phyloP scores from a whole-genome alignment of 2,113 vertebrate species.

The Ammodytes dubius region DNA sequence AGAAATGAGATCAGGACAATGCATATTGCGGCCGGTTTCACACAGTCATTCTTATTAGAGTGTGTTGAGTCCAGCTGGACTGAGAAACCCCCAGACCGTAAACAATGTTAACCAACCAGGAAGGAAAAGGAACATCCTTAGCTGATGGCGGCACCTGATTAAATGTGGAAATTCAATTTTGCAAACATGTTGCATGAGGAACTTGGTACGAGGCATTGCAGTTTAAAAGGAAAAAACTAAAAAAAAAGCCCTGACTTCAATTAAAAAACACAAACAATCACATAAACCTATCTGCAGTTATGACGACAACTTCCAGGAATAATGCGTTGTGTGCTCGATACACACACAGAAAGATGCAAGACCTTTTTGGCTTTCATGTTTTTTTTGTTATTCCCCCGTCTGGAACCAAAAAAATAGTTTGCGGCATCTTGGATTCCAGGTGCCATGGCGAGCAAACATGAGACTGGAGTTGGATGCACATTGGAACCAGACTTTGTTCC shows the following conservation, averaged over 20 bases:
- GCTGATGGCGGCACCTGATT: slow-evolving; percentile 11
- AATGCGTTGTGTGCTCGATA: slow-evolving; percentile 33
- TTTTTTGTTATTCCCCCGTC: slow-evolving; percentile 17
- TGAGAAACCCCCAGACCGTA: slow-evolving; percentile 22
- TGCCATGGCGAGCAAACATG: slow-evolving; percentile 40
- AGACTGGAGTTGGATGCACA: slow-evolving; percentile 34
- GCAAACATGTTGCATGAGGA: neutral
- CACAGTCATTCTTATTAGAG: slow-evolving; percentile 15
- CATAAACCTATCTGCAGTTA: slow-evolving; percentile 6
- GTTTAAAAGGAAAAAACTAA: slow-evolving; percentile 1
- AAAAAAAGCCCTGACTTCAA: slow-evolving; percentile 11
- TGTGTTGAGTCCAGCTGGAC: neutral
- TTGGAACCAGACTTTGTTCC: slow-evolving; percentile 66
- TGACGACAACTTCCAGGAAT: slow-evolving; percentile 32
- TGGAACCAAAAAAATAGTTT: neutral
- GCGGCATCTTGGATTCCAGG: slow-evolving; percentile 51
- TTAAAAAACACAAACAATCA: slow-evolving; percentile 29
- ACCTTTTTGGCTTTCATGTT: slow-evolving; percentile 44
- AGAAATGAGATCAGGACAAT: neutral
- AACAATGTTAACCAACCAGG: neutral
- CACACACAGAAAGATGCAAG: slow-evolving; percentile 32
- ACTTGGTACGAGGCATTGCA: neutral
- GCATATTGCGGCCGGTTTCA: neutral
- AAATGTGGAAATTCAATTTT: slow-evolving; percentile 13
- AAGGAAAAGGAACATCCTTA: slow-evolving; percentile 5